Evolutionary conservation across 2,797 vertebrate genomes (phyloP), one percentile per base, ranked within the genome.

Genomic region (Onychomys leucogaster): DNA sequence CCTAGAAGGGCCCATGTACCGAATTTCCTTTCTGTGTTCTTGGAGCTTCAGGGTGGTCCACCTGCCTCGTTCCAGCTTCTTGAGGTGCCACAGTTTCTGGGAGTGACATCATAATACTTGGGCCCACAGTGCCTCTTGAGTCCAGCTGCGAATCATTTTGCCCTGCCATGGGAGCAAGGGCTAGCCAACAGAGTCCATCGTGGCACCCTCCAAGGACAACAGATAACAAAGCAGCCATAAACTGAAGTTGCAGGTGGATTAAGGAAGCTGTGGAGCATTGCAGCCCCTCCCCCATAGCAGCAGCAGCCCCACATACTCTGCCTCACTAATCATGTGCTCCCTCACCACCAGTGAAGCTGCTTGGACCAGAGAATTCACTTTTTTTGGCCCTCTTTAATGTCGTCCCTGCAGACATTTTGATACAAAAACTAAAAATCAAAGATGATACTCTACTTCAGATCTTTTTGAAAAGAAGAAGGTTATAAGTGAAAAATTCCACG

Each of bases 351-450:
- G 52, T 2, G 1, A 90, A 13, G 76, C 41, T 71, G 57, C 41
- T 87, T 46, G 59, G 52, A 73, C 71, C 2, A 91, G 76, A 46
- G 29, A 73, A 81, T 55, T 78, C 43, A 41, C 69, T 67, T 80
- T 95, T 52, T 37, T 65, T 61, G 84, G 59, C 32, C n/a, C 67
- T 75, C 61, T 96, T 95, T 91, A 46, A 92, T 93, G n/a, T 89
- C 25, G 11, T 89, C 34, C 69, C 90, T 81, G 86, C 32, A 87
- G 83, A 84, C 63, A 82, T 91, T 88, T 93, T 67, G 91, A 82
- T 89, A 91, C 71, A 69, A 97, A 95, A 85, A 93, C 71, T 43
- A 29, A 71, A 93, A 95, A 95, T 95, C 95, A 95, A 95, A 97
- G 96, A 82, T 78, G 67, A 76, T 43, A 10, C 57, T 89, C 34